Evolutionary conservation across 2,113 vertebrate genomes (phyloP), one percentile per base, ranked within the genome.

Genomic region (Corythornis vintsioides): DNA sequence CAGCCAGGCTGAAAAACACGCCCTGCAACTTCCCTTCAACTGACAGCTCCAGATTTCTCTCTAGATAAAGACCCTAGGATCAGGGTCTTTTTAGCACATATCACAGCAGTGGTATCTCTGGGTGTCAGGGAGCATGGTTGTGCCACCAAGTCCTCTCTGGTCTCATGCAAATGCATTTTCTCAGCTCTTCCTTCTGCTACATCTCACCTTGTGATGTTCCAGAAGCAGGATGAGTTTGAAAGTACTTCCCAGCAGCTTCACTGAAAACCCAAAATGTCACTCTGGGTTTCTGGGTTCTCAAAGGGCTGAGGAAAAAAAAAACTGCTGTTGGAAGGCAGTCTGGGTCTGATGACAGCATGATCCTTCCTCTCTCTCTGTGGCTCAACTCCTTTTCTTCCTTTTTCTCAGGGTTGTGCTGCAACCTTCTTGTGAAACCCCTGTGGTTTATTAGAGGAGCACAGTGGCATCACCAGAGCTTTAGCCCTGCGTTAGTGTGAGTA

Each of bases 401-500:
- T 86, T 95, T 88, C 77, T 90, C 86, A 84, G 71, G 81, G 29
- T 3, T 76, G 45, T 3, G 1, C 80, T 75, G 85, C 73, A 90
- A 35, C 55, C n/a, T 38, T 86, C 80, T 86, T 84, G 55, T 89
- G 86, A 95, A 93, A 50, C 94, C 29, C 22, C 8, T 55, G 88
- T 65, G 83, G 92, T 78, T 92, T 88, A 19, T 60, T 65, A 79
- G 50, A 50, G 43, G 64, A 70, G 33, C 7, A 35, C 66, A 42
- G 31, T 15, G 50, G 66, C 65, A 69, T 38, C 31, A 29, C 19
- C 47, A 47, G 67, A 21, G 43, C 42, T 83, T 75, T 7, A 75
- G 60, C 31, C 16, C 11, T 55, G 28, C 26, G 1, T 52, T n/a
- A 78, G 52, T 9, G 0, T 6, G 29, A 79, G 26, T 26, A 7